Evolutionary conservation across 2,888 invertebrate species (phyloP).

Genomic region (Caenorhabditis sp.): DNA sequence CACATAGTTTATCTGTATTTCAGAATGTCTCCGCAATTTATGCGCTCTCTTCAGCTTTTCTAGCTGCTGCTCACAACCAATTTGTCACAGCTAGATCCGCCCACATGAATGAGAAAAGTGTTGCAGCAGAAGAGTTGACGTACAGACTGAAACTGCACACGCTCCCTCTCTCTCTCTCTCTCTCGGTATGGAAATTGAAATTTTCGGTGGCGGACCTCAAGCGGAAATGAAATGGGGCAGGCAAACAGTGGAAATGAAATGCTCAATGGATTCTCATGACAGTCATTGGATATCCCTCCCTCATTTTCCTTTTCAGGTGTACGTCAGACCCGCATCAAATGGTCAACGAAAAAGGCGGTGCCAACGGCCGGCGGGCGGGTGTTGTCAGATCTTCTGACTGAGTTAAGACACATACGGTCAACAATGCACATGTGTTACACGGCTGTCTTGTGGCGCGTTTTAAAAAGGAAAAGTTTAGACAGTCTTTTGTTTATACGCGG

Average conservation of each 20-base stretch:
- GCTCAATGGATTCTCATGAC: conserved; percentile 32
- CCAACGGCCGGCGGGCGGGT: too few species aligned
- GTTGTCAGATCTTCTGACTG: too few species aligned
- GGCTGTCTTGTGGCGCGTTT: too few species aligned
- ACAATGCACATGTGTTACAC: background rate
- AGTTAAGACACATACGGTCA: too few species aligned
- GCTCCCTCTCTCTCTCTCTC: too few species aligned
- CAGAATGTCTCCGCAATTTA: conserved; percentile 25
- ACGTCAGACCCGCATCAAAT: too few species aligned
- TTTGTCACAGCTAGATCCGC: conserved; percentile 47
- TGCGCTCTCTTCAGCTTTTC: conserved; percentile 20
- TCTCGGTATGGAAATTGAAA: background rate
- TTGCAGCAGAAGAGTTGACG: conserved; percentile 26
- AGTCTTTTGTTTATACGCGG: too few species aligned
- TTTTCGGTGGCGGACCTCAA: background rate
- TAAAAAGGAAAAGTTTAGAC: too few species aligned
- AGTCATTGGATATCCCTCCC: conserved; percentile 30
- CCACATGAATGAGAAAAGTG: conserved; percentile 34
- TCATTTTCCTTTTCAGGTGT: background rate
- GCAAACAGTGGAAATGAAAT: conserved; percentile 42
- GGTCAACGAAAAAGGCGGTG: too few species aligned
- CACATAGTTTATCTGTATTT: conserved; percentile 55
- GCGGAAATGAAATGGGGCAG: conserved; percentile 41
- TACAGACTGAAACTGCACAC: conserved; percentile 27
- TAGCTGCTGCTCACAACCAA: conserved; percentile 17